Percentiles rank a stretch among this genome's conserved stretches.
phyloP scores from a whole-genome alignment of 23 tunicate genomes.

The Trididemnum clinides region DNA sequence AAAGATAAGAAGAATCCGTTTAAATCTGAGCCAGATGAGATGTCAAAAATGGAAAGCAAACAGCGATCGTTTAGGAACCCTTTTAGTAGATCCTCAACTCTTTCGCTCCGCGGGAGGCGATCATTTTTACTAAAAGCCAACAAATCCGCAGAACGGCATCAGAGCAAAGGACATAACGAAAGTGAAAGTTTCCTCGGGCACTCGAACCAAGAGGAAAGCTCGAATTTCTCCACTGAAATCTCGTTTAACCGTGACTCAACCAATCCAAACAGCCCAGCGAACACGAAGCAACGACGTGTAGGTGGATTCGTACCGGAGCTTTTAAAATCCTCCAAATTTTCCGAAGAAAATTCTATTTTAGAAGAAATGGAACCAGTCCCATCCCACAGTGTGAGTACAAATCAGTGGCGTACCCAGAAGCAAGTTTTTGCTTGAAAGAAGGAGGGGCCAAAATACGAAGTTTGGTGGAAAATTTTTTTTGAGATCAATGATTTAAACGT shows the following conservation, averaged over 20 bases:
- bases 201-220: background rate
- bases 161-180: too few relatives aligned
- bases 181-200: too few relatives aligned
- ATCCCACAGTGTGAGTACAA: too few relatives aligned
- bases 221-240: background rate
- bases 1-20: constrained; percentile 41
- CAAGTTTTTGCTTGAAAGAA: too few relatives aligned
- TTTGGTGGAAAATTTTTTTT: too few relatives aligned
- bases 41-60: background rate
- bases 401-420: too few relatives aligned
- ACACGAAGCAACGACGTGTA: constrained; percentile 29
- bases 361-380: too few relatives aligned
- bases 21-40: background rate
- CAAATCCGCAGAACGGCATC: background rate
- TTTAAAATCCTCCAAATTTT: background rate
- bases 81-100: constrained; percentile 69
- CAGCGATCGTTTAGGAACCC: constrained; percentile 25
- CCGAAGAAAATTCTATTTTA: too few relatives aligned
- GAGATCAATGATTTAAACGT: too few relatives aligned
- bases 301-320: constrained; percentile 65
- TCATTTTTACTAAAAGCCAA: constrained; percentile 61
- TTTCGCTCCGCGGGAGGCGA: constrained; percentile 65
- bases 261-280: background rate
- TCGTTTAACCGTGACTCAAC: background rate
- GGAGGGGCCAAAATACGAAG: too few relatives aligned